phyloP scores from a whole-genome alignment of 2,797 vertebrate species.

The Dendrocincla fuliginosa region DNA sequence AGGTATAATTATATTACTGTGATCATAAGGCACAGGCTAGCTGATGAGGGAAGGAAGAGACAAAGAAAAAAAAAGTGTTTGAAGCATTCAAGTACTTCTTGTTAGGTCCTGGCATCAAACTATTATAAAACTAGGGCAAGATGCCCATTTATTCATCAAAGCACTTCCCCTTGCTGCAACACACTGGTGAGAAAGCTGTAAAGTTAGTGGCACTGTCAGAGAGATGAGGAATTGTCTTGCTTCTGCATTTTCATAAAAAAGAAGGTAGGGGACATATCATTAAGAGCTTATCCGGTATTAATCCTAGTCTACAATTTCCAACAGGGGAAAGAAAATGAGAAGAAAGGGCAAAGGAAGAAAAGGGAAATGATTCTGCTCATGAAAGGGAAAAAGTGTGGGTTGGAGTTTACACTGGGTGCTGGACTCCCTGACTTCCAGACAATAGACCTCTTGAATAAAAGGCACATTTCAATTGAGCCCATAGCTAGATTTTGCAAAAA shows the following conservation, averaged over 20 bases:
- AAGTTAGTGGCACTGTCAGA: neutral
- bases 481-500: neutral
- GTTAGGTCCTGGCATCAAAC: neutral
- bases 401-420: neutral
- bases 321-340: too few species aligned
- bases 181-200: neutral
- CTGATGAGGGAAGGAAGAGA: neutral
- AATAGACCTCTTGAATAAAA: neutral
- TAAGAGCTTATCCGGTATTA: neutral
- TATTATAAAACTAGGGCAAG: neutral
- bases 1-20: neutral
- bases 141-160: neutral
- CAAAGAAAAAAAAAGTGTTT: neutral
- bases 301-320: neutral
- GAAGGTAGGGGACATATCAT: neutral
- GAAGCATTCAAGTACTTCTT: neutral
- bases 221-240: neutral
- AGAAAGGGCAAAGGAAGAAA: neutral
- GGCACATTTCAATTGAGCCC: neutral
- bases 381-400: neutral
- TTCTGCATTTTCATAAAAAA: neutral
- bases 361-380: neutral
- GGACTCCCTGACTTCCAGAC: neutral
- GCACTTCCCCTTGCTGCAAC: neutral
- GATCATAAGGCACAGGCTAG: neutral